These are phyloP conservation scores for Picus viridis DNA, from an alignment of 2,797 vertebrate genomes.

Conservation along the genomic window DNA sequence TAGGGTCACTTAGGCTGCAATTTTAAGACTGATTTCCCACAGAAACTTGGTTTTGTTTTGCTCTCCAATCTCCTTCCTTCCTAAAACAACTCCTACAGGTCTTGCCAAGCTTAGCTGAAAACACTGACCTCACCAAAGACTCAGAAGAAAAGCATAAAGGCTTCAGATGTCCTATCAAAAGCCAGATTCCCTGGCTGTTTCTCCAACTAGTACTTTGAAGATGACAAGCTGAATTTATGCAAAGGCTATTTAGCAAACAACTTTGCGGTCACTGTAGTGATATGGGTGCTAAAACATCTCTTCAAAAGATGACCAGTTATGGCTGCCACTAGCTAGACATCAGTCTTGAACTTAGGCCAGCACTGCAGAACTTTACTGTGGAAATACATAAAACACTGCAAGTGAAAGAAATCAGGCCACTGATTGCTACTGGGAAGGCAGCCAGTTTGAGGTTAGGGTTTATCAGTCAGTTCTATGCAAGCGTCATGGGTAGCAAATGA, in stretches of 20 bases:
- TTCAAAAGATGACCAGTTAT: not conserved
- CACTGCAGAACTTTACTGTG: not conserved
- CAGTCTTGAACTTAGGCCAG: not conserved
- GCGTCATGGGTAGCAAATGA: not conserved
- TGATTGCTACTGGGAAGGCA: not conserved
- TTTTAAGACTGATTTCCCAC: not conserved
- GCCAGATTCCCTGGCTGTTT: not conserved
- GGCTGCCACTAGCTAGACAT: not conserved
- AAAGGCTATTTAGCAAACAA: not conserved
- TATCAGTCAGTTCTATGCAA: not conserved
- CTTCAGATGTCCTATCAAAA: rapidly evolving
- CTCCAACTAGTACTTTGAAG: not conserved
- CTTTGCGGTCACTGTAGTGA: not conserved
- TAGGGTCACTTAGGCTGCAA: not conserved
- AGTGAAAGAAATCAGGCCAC: not conserved
- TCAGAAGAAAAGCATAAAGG: not conserved
- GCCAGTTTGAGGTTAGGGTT: not conserved
- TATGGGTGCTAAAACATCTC: not conserved
- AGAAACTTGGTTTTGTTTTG: not conserved
- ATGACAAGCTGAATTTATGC: not conserved
- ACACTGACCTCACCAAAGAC: not conserved
- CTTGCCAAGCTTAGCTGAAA: not conserved
- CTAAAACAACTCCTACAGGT: not conserved
- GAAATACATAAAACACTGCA: not conserved
- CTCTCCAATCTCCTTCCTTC: not conserved